A percentile compares a stretch with the other conserved stretches of the same genome.
These are phyloP conservation scores for Grallaria varia DNA, from an alignment of 2,113 vertebrate species.

Conservation along the genomic window DNA sequence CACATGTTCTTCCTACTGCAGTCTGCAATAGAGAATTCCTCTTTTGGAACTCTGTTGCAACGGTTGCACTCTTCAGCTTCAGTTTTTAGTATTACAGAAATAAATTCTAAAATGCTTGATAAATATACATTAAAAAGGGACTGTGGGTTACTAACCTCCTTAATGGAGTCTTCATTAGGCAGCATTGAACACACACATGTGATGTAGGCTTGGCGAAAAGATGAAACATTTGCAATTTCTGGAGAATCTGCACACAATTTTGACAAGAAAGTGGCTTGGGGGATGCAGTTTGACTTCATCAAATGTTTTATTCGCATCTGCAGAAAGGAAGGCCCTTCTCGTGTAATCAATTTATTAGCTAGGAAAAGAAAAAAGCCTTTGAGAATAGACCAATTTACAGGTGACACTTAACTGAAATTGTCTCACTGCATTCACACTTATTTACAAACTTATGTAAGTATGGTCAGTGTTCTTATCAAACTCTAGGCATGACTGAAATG, in stretches of 20 bases:
- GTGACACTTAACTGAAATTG: neutral
- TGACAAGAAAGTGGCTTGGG: constrained; percentile 89
- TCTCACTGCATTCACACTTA: neutral
- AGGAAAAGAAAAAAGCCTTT: constrained; percentile 64
- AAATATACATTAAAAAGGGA: neutral
- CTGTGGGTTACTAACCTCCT: constrained; percentile 82
- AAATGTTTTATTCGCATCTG: constrained; percentile 97
- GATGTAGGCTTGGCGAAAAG: constrained; percentile 92
- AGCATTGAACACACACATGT: constrained; percentile 91
- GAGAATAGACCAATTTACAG: constrained; percentile 18
- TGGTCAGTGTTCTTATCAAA: neutral
- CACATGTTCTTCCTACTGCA: neutral
- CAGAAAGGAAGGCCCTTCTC: constrained; percentile 95
- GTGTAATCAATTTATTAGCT: constrained; percentile 89
- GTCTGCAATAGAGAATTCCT: neutral
- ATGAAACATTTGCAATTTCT: constrained; percentile 84
- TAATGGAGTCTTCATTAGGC: constrained; percentile 93
- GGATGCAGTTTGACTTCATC: constrained; percentile 91
- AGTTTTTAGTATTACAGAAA: neutral
- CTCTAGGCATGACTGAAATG: neutral
- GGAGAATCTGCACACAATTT: constrained; percentile 89
- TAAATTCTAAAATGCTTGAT: neutral
- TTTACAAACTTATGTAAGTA: neutral
- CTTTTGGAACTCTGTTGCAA: neutral
- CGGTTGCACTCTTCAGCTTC: neutral